Evolutionary conservation across 2,113 vertebrate species (phyloP).

Genomic region (Lagopus leucura): DNA sequence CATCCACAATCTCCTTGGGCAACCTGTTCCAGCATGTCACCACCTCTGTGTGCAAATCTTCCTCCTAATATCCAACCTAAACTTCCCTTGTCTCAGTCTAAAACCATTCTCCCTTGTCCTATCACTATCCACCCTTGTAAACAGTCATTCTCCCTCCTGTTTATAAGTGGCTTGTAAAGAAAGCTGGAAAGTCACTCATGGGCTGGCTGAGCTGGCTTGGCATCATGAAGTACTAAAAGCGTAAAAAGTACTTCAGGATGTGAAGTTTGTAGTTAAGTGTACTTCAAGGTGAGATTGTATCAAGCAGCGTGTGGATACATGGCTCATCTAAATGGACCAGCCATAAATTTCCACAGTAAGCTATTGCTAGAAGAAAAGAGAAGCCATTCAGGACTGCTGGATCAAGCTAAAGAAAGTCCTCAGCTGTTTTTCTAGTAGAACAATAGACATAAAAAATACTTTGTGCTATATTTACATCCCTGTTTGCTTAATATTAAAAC

Average conservation of each 20-base stretch:
- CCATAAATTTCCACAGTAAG: background rate
- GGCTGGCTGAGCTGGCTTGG: background rate
- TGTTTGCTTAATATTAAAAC: background rate
- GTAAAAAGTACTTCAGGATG: background rate
- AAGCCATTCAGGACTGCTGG: accelerated
- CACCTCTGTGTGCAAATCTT: too few relatives aligned
- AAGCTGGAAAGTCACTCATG: background rate
- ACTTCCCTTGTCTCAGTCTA: too few relatives aligned
- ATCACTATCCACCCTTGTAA: too few relatives aligned
- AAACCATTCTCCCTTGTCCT: too few relatives aligned
- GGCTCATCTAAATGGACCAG: background rate
- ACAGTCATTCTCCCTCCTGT: background rate
- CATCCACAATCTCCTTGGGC: too few relatives aligned
- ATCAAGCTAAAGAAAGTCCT: background rate
- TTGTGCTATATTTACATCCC: background rate
- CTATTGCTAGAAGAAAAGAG: background rate
- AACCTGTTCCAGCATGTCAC: too few relatives aligned
- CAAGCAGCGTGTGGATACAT: accelerated
- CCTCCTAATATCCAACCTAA: too few relatives aligned
- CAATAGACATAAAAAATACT: accelerated
- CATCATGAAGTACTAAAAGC: background rate
- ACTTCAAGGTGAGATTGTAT: background rate
- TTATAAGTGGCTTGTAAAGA: background rate
- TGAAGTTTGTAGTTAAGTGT: background rate
- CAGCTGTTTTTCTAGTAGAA: background rate